Base-by-base conservation (phyloP, 1,140 invertebrate genomes). In the Drosophila obscura region DNA sequence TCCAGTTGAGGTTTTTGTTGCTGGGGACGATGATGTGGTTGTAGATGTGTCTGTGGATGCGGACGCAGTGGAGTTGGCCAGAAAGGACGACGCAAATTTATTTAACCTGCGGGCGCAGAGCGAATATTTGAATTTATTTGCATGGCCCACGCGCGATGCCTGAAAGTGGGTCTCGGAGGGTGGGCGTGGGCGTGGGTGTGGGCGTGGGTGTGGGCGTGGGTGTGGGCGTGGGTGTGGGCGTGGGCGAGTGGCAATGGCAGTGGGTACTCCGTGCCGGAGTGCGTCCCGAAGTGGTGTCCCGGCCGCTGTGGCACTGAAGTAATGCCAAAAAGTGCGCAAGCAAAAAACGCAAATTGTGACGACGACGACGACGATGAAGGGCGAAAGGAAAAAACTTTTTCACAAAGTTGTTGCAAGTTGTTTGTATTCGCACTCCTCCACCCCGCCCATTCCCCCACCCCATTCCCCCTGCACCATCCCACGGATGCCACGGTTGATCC, bases 101-200 rank as follows among this genome's bases (percentile, higher is more conserved):
- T 84, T 84, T 84, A 84, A 85, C 80, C 81, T 84, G 81, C 77
- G 81, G 81, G 71, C 79, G 78, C 81, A 80, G 46, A 73, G 80
- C 73, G 76, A 76, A 85, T 85, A 85, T 84, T 84, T 84, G 80
- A 84, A 84, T 84, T 84, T 84, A 84, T 84, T 84, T 84, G 76
- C 80, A 56, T 62, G 75, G 53, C 35, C 35, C 35, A 39, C 35
- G 35, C 35, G 35, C 35, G 11, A 0, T 13, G 35, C 9, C 1
- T 13, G 35, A 2, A 35, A 11, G 31, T 35, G 31, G 28, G 28
- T 31, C 28, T 8, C 2, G 28, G 58, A 28, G 11, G 16, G 19
- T 19, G 16, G n/a, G n/a, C n/a, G 16, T 16, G 16, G 16, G 16
- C 41, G 19, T 19, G 16, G n/a, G n/a, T n/a, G 16, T 16, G 16